Conservation (phyloP, 2,797 vertebrate species). For the Meda fulgida region DNA sequence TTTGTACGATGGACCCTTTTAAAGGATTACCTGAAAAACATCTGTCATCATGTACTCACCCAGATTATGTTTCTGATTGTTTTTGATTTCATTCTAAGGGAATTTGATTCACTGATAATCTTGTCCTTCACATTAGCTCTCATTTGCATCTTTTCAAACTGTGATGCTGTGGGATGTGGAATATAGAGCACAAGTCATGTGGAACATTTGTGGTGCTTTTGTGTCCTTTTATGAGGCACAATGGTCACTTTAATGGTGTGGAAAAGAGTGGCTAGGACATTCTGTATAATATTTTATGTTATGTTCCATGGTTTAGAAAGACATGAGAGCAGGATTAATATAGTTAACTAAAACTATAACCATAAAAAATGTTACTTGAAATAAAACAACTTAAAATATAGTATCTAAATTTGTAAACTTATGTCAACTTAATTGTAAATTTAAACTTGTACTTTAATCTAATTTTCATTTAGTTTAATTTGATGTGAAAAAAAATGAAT, state of each 20-base stretch:
- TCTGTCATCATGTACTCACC: neutral
- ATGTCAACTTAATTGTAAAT: too few species aligned
- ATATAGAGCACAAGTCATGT: neutral
- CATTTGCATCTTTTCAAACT: neutral
- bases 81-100: conserved; percentile 1
- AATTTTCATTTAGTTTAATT: neutral
- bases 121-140: neutral
- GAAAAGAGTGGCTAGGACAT: neutral
- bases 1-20: conserved; percentile 11
- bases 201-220: neutral
- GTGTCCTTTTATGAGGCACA: neutral
- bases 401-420: too few species aligned
- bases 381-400: neutral
- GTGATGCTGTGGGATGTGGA: too few species aligned
- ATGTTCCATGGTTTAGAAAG: neutral
- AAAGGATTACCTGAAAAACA: conserved; percentile 20
- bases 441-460: neutral
- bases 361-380: neutral
- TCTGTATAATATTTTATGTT: neutral
- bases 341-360: neutral
- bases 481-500: neutral
- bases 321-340: neutral
- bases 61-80: neutral
- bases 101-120: neutral
- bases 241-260: neutral